Base-by-base conservation (phyloP, 2,797 vertebrate species). In the Oreortyx pictus region DNA sequence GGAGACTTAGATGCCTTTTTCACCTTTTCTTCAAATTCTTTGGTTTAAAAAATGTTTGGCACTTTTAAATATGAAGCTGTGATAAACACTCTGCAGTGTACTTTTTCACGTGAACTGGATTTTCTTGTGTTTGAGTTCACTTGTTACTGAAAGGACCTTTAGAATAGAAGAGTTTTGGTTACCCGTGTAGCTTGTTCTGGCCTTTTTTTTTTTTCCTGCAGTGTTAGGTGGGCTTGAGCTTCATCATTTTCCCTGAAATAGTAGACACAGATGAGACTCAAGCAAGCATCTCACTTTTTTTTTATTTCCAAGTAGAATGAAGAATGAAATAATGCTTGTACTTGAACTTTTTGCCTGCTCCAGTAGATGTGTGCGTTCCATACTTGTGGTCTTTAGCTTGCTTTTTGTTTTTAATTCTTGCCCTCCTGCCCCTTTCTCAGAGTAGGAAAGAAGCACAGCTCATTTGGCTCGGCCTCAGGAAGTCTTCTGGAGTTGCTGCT, bases 391-490 rank as follows among this genome's bases (percentile, higher is more conserved):
- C 35, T 59, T 67, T 11, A 60, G 82, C n/a, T 39, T 43, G 50
- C 20, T 8, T 77, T 59, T 84, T 59, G 86, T 49, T 86, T 64
- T 24, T 35, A 44, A 11, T 61, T 37, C 31, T 46, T 86, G 82
- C 15, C 72, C 29, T 78, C 50, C 78, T 81, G 39, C 14, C 35
- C 37, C 16, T 50, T 60, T n/a, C 24, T 54, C 7, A 9, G 81
- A 16, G 79, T 14, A 49, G 72, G 50, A 33, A 35, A 8, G 75
- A 27, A 72, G 64, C 9, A 1, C 3, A 25, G 75, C 65, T 84
- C 35, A 66, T 14, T 82, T 83, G 90, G 6, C 54, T 52, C 52
- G 68, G 86, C 95, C 81, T 60, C 82, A 85, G 70, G 68, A 62
- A 72, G 67, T 0, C 0, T 62, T 80, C 10, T 70, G 18, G 73